These are phyloP conservation scores for Anthophora plumipes DNA, from an alignment of 2,888 invertebrate genomes.

Conservation along the genomic window DNA sequence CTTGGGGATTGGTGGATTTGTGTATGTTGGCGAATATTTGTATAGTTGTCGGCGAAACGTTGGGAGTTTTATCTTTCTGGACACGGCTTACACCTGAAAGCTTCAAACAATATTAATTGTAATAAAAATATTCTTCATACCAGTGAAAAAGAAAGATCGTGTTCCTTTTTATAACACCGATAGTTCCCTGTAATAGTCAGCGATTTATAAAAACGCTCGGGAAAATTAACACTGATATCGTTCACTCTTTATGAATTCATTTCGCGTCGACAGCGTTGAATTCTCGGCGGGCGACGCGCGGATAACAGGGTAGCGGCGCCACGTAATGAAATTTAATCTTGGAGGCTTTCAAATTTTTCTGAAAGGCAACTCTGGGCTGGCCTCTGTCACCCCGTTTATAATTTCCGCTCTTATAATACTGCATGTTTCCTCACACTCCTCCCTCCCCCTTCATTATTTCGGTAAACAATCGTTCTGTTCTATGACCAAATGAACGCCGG, in stretches of 20 bases:
- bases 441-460: constrained; percentile 25
- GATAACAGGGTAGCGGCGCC: constrained; percentile 16
- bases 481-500: neutral
- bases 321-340: constrained; percentile 38
- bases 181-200: too few relatives aligned
- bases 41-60: too few relatives aligned
- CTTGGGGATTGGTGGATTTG: too few relatives aligned
- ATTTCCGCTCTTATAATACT: constrained; percentile 17
- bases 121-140: too few relatives aligned
- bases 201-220: neutral
- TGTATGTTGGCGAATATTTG: too few relatives aligned
- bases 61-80: too few relatives aligned
- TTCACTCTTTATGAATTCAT: constrained; percentile 4
- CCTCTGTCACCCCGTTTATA: neutral
- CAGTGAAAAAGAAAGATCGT: too few relatives aligned
- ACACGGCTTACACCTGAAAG: too few relatives aligned
- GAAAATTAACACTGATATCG: neutral
- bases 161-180: too few relatives aligned
- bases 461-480: constrained; percentile 18
- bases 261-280: neutral
- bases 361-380: neutral
- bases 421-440: too few relatives aligned
- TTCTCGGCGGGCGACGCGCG: neutral
- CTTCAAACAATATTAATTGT: too few relatives aligned
- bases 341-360: constrained; percentile 13